Percentiles rank a stretch among this genome's conserved stretches.
These are phyloP conservation scores for Zootoca vivipara DNA, from an alignment of 2,113 vertebrate species.

Conservation along the genomic window DNA sequence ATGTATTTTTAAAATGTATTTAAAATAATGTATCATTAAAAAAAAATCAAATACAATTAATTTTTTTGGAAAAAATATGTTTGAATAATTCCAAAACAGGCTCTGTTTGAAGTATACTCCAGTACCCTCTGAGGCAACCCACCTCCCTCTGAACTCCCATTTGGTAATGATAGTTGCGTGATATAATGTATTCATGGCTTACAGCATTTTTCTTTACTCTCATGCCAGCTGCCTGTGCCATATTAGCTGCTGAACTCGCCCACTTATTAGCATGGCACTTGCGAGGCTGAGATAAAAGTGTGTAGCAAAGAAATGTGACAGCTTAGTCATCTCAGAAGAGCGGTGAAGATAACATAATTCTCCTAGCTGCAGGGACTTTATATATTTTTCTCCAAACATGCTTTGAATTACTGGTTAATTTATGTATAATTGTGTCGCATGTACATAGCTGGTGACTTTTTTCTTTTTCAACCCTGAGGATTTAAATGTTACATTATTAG, in stretches of 20 bases:
- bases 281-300: constrained; percentile 58
- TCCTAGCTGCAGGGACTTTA: constrained; percentile 17
- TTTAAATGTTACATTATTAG: not conserved
- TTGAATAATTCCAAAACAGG: not conserved
- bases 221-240: constrained; percentile 14
- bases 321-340: constrained; percentile 60
- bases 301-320: constrained; percentile 51
- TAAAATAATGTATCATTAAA: not conserved
- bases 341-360: constrained; percentile 54
- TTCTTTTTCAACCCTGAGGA: constrained; percentile 26
- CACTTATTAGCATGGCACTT: constrained; percentile 40
- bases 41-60: not conserved
- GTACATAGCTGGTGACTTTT: not conserved
- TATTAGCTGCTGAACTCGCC: constrained; percentile 40
- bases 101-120: not conserved
- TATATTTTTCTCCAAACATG: constrained; percentile 29
- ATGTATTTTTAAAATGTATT: not conserved
- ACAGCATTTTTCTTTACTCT: constrained; percentile 26
- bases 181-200: constrained; percentile 11
- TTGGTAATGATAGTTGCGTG: not conserved
- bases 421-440: constrained; percentile 40
- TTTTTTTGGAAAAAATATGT: not conserved
- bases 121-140: not conserved
- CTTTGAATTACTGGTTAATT: constrained; percentile 49
- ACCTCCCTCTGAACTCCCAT: not conserved